Percentiles rank a stretch among this genome's conserved stretches.
Conservation (phyloP, 2,113 vertebrate genomes). For the Eleginops maclovinus region DNA sequence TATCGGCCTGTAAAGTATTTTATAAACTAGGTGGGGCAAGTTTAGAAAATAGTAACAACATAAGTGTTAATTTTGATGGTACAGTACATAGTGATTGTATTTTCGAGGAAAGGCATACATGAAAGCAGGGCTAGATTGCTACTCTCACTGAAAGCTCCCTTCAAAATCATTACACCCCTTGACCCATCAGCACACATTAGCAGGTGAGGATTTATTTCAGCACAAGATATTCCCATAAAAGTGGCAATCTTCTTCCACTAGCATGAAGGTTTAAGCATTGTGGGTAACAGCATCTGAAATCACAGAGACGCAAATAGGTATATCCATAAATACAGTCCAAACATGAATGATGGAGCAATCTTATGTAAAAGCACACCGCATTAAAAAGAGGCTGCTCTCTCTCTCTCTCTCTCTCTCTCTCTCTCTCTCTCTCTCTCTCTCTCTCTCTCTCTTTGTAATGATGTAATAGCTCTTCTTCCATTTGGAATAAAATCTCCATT, state of each 20-base stretch:
- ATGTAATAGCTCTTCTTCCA: constrained; percentile 34
- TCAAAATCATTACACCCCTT: constrained; percentile 56
- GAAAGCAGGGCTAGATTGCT: constrained; percentile 47
- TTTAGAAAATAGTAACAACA: not conserved
- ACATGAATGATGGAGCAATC: constrained; percentile 55
- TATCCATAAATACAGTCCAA: constrained; percentile 54
- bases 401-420: constrained; percentile 48
- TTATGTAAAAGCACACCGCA: constrained; percentile 42
- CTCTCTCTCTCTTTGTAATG: constrained; percentile 38
- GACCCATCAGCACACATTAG: constrained; percentile 58
- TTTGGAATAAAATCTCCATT: constrained; percentile 6
- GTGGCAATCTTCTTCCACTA: constrained; percentile 61
- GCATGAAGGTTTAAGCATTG: constrained; percentile 68
- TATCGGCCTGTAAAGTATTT: not conserved
- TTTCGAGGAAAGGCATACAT: constrained; percentile 31
- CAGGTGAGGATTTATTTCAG: constrained; percentile 65
- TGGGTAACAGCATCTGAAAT: constrained; percentile 67
- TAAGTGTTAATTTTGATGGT: constrained; percentile 8
- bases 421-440: not conserved
- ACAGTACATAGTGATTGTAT: constrained; percentile 15
- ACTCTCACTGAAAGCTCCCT: constrained; percentile 40
- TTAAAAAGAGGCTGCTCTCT: not conserved
- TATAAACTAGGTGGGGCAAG: not conserved
- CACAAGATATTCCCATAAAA: constrained; percentile 67
- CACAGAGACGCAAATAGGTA: constrained; percentile 70